Percentiles rank a stretch among this genome's conserved stretches.
These are phyloP conservation scores for Caenorhabditis imperialis DNA, from an alignment of 2,888 invertebrate species.

Conservation along the genomic window DNA sequence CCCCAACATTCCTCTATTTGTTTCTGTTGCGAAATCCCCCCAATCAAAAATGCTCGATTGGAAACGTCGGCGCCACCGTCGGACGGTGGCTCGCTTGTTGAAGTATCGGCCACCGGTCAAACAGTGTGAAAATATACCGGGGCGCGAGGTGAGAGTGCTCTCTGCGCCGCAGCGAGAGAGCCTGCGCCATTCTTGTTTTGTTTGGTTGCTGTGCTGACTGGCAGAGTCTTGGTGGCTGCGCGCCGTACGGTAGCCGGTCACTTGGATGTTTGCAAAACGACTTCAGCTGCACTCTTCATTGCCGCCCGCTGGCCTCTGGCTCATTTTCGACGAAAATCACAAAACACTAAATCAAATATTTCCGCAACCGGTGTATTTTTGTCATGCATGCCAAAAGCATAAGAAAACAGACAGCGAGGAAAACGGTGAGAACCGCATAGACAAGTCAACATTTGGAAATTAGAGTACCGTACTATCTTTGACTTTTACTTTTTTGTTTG, in stretches of 20 bases:
- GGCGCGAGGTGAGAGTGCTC: conserved; percentile 23
- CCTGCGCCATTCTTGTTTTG: conserved; percentile 47
- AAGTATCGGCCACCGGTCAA: conserved; percentile 59
- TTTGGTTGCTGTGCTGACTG: conserved; percentile 50
- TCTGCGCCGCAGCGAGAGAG: background rate
- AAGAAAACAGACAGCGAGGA: no score
- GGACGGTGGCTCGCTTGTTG: conserved; percentile 44
- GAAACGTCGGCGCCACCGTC: conserved; percentile 37
- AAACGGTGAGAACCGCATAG: no score
- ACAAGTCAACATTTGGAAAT: no score
- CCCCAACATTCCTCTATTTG: conserved; percentile 5
- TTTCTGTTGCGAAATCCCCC: conserved; percentile 19
- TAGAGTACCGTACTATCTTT: background rate
- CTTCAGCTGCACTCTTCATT: conserved; percentile 32
- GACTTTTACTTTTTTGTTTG: background rate
- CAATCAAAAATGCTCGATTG: conserved; percentile 26
- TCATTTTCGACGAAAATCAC: conserved; percentile 41
- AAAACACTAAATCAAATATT: conserved; percentile 51
- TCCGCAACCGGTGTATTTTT: conserved; percentile 43
- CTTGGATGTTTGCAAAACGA: conserved; percentile 52
- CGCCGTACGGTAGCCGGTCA: conserved; percentile 53
- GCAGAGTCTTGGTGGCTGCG: conserved; percentile 19
- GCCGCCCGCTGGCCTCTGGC: conserved; percentile 19
- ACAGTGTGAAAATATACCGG: conserved; percentile 54
- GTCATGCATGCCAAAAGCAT: no score